Base-by-base conservation (phyloP, 1,140 invertebrate genomes). In the Brachionus koreanus region DNA sequence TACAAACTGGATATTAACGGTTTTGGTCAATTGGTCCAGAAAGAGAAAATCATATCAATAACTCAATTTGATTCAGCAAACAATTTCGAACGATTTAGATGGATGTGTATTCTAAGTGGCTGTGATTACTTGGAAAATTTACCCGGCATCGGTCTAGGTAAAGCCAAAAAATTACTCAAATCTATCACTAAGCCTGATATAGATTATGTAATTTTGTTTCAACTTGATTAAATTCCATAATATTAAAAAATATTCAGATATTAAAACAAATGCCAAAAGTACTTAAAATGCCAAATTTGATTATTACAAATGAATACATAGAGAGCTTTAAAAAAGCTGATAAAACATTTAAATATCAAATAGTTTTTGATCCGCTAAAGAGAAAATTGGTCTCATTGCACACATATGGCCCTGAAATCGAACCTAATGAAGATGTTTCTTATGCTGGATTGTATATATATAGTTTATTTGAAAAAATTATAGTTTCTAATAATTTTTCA, bases 111-210 rank as follows among this genome's bases (percentile, higher is more conserved):
- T 84, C 88, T 99, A 82, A 95, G 95, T 16, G 97, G 97, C 4
- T 99, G 97, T 91, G 97, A 99, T 90, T 99, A 99, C 83, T 89
- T 98, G 5, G 89, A 93, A 6, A 97, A 94, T 2, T 86, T 99
- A 23, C 93, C 93, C n/a, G 96, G 97, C 3, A 94, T 99, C 83
- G 98, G 98, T 0, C 86, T 99, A 19, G 91, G 88, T 0, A 98
- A 95, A 88, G 95, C 97, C 4, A 92, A 91, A 82, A 96, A 96
- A 87, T 96, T 98, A 86, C 92, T 98, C 75, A 91, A 89, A 13
- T 90, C 91, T 82, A 93, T 92, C 16, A 91, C 88, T 82, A 91
- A 92, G 85, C 84, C 89, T 75, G 90, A 92, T 87, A 85, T 91
- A 37, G 84, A 85, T 83, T 85, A 85, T 83, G 89, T 90, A 87